Evolutionary conservation across 2,113 vertebrate genomes (phyloP), one percentile per base, ranked within the genome.

Genomic region (Anhinga rufa): DNA sequence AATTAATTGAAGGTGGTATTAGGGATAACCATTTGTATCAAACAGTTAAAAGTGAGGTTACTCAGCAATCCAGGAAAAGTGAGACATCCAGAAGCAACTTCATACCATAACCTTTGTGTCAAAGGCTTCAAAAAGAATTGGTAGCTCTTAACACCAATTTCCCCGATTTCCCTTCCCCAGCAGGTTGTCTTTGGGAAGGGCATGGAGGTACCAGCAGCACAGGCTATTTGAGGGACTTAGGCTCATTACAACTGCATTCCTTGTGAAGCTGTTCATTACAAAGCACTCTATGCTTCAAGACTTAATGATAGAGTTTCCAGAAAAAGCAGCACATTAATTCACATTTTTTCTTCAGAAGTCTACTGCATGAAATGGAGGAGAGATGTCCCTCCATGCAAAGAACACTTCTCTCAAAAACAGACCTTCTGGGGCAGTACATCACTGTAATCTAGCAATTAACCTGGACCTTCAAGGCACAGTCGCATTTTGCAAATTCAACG

Each of bases 211-310:
- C 42, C 86, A 42, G 66, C n/a, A 48, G 26, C 76, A 44, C 6
- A 2, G 46, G 22, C 31, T 22, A 0, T 6, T 57, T 36, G 9
- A 22, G 34, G 61, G 10, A 11, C 12, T 16, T 0, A 6, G 20
- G 54, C 31, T 74, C 44, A 9, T 61, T 7, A 34, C 38, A 71
- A 2, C 14, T 9, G 9, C 14, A 17, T 22, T 64, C 51, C 25
- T 72, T 25, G 10, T 8, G 21, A 42, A 89, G 57, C 29, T 71
- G 18, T 1, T 89, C 66, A 12, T 44, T 46, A 44, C 49, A 69
- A n/a, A 52, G 28, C 22, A n/a, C 3, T 17, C 25, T 24, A 9
- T 1, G 8, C 14, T 18, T 38, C 20, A 42, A 40, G 32, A 52
- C 22, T 74, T 34, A 5, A 46, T 69, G 12, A 15, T 0, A 31